phyloP scores from a whole-genome alignment of 2,888 invertebrate genomes.

The Cabera pusaria region DNA sequence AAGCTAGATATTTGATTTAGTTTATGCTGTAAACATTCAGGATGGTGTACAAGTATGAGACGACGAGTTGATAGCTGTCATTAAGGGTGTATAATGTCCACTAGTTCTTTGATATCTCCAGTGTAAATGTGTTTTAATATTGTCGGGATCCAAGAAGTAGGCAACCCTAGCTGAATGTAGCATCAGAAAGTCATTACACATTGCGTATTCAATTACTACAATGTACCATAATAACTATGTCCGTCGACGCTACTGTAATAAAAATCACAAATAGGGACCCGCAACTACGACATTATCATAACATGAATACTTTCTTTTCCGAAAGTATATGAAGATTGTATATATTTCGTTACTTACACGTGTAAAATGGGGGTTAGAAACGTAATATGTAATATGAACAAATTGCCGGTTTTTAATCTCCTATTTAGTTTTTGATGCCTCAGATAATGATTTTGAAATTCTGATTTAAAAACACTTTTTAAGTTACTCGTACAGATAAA shows the following conservation, averaged over 20 bases:
- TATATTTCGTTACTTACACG: conserved; percentile 11
- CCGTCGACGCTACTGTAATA: conserved; percentile 28
- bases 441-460: no score
- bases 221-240: conserved; percentile 45
- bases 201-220: conserved; percentile 53
- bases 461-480: no score
- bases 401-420: no score
- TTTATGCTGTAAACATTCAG: no score
- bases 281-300: conserved; percentile 32
- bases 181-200: conserved; percentile 46
- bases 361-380: conserved; percentile 5
- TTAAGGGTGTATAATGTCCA: no score
- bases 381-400: conserved; percentile 1
- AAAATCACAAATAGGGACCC: conserved; percentile 30
- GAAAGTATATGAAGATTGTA: conserved; percentile 16
- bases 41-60: no score
- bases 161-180: conserved; percentile 20
- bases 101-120: not conserved
- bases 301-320: conserved; percentile 23
- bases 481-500: no score
- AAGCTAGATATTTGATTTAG: no score
- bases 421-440: no score
- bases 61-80: no score
- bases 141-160: not conserved
- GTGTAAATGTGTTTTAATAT: no score